Percentiles rank a stretch among this genome's conserved stretches.
phyloP scores from a whole-genome alignment of 2,797 vertebrate species.

The Monodelphis domestica region DNA sequence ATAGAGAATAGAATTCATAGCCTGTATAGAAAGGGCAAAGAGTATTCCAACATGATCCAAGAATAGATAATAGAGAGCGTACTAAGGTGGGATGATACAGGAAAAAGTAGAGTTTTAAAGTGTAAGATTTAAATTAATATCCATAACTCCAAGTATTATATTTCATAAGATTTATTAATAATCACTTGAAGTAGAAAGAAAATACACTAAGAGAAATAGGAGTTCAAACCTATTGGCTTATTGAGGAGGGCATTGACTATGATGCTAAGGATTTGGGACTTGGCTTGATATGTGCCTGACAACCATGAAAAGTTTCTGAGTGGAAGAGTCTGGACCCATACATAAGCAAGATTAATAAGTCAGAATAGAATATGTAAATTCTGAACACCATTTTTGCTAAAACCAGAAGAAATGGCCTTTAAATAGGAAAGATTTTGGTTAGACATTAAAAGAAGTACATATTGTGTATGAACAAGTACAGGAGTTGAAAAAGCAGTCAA shows the following conservation, averaged over 20 bases:
- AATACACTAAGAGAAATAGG: no score
- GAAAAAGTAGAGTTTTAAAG: not conserved
- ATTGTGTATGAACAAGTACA: not conserved
- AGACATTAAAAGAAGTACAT: not conserved
- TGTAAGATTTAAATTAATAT: no score
- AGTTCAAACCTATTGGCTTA: no score
- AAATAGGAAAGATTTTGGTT: not conserved
- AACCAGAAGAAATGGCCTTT: not conserved
- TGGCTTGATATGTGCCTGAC: not conserved
- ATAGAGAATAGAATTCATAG: not conserved
- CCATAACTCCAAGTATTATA: no score
- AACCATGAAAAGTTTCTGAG: not conserved
- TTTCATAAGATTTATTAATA: no score
- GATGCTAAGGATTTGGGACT: not conserved
- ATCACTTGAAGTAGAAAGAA: no score
- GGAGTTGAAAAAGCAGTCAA: not conserved
- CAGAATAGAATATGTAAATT: not conserved
- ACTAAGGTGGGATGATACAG: not conserved
- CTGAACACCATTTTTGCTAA: not conserved
- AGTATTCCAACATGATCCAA: not conserved
- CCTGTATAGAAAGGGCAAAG: not conserved
- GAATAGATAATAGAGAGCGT: not conserved
- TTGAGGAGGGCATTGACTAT: not conserved
- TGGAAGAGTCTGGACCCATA: not conserved
- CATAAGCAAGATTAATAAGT: not conserved